phyloP scores from a whole-genome alignment of 92 coral and sea anemone species.

The Bergia sp. region DNA sequence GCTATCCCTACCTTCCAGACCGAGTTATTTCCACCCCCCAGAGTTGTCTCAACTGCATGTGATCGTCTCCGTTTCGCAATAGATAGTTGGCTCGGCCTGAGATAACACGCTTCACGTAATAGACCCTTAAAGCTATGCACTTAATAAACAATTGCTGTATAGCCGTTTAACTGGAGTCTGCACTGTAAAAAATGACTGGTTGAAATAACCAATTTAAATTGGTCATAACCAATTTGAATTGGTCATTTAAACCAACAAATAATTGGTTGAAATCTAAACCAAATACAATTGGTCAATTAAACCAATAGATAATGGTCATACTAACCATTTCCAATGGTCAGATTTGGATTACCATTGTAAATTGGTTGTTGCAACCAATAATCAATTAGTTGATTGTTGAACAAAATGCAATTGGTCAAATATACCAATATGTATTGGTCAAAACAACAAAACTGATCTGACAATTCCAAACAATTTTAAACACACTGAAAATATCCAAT shows the following conservation, averaged over 20 bases:
- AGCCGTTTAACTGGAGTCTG: too few species aligned
- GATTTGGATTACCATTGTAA: too few species aligned
- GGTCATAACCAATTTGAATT: not conserved
- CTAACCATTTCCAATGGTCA: constrained; percentile 5
- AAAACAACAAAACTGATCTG: not conserved
- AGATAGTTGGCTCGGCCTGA: too few species aligned
- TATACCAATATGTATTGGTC: not conserved
- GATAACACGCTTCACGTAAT: too few species aligned
- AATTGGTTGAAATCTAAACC: not conserved
- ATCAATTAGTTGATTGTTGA: not conserved
- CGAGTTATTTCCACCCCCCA: too few species aligned
- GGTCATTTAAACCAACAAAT: not conserved
- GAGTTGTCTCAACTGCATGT: too few species aligned
- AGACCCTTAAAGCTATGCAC: too few species aligned
- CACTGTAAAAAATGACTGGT: constrained; percentile 1
- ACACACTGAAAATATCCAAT: too few species aligned
- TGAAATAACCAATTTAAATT: not conserved
- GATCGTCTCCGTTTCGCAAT: too few species aligned
- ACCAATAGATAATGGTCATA: constrained; percentile 1
- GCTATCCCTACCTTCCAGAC: too few species aligned
- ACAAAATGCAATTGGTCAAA: constrained; percentile 3
- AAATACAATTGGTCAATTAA: not conserved
- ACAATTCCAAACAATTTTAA: too few species aligned
- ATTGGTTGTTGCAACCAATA: not conserved
- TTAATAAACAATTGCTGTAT: too few species aligned